Percentiles rank a stretch among this genome's conserved stretches.
phyloP scores from a whole-genome alignment of 2,797 vertebrate species.

The Pygocentrus nattereri region DNA sequence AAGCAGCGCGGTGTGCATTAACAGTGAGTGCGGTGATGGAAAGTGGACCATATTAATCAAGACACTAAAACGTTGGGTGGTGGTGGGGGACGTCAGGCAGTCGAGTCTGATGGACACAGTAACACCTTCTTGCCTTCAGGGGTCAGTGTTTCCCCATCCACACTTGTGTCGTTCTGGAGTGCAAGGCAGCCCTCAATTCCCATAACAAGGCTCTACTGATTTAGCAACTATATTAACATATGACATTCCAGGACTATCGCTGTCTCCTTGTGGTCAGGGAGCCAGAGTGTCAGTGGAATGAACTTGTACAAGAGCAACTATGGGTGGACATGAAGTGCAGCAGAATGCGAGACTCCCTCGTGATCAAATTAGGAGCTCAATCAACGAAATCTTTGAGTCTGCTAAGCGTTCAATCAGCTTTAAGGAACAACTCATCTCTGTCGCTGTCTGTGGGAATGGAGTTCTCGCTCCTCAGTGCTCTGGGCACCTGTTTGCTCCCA shows the following conservation, averaged over 20 bases:
- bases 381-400: constrained; percentile 9
- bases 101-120: constrained; percentile 58
- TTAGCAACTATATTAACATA: constrained; percentile 79
- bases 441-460: background rate
- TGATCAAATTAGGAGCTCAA: constrained; percentile 25
- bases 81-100: constrained; percentile 35
- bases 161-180: constrained; percentile 3
- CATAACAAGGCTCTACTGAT: constrained; percentile 76
- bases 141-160: constrained; percentile 76
- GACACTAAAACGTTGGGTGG: constrained; percentile 62
- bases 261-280: constrained; percentile 62
- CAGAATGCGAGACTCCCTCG: constrained; percentile 1
- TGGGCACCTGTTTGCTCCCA: constrained; percentile 41
- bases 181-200: constrained; percentile 64
- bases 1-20: constrained; percentile 68
- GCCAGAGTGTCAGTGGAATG: constrained; percentile 51
- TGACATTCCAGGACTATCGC: constrained; percentile 70
- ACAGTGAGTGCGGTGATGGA: constrained; percentile 75
- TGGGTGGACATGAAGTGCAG: background rate
- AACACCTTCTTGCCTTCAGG: constrained; percentile 68
- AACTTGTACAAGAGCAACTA: background rate
- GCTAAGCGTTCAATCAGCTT: constrained; percentile 6
- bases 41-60: constrained; percentile 83
- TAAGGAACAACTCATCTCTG: background rate
- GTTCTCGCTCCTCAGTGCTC: background rate